Evolutionary conservation across 2,888 invertebrate genomes (phyloP), one percentile per base, ranked within the genome.

Genomic region (Cactoblastis cactorum): DNA sequence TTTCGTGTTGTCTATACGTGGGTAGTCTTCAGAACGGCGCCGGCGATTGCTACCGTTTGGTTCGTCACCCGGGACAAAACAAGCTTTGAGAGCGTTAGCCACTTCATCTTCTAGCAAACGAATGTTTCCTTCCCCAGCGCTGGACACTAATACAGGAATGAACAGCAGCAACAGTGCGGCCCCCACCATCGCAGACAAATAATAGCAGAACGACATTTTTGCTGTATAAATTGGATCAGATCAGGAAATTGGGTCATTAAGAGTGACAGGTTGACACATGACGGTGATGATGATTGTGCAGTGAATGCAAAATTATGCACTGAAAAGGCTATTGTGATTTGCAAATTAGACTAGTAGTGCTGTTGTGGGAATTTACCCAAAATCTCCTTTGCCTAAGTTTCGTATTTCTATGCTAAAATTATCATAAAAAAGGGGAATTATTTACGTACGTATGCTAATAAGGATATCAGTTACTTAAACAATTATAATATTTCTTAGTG

Each of bases 71-170:
- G 61, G 64, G 11, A 58, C 55, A 0, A 60, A 51, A 54, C 90
- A 90, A 11, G 71, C 56, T 50, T 73, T 74, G 37, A 90, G 57
- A n/a, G 88, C 89, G 0, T 58, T 58, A 0, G 75, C 72, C 15
- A 90, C 71, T 58, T 90, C 88, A 50, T 85, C 78, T 65, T 85
- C 80, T 14, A 90, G 58, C n/a, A 90, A 57, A 28, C 74, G 77
- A 33, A 88, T 81, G 58, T 90, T 90, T 1, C 86, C 86, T 33
- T 86, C 83, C 3, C 83, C 78, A 1, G 80, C 59, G 54, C 77
- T 74, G 33, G 61, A 56, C 1, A 71, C 69, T 24, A 80, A 54
- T 17, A 60, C 62, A 2, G 83, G 77, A n/a, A n/a, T n/a, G n/a
- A 78, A 45, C 2, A 70, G 48, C 4, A 78, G 53, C 1, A 80